Base-by-base conservation (phyloP, 2,888 invertebrate genomes). In the Branchipolynoe longqiensis region DNA sequence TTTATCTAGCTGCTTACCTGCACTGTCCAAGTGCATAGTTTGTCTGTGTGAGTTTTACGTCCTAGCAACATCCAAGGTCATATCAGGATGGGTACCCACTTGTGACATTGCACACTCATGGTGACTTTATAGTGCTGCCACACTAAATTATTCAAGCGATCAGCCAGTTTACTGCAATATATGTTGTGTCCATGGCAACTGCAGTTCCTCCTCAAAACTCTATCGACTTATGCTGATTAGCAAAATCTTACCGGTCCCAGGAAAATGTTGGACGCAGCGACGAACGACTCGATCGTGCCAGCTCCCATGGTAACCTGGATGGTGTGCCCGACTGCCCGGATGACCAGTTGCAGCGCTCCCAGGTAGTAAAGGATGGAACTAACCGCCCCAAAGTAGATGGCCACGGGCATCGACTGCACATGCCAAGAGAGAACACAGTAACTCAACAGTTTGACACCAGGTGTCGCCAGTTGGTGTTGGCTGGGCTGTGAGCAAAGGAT, bases 211-310 rank as follows among this genome's bases (percentile, higher is more conserved):
- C 36, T 36, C 18, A 73, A 31, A 28, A 62, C 25, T 62, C 12
- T 22, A 8, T 36, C 31, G 14, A 64, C 12, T 25, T 62, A 18
- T 25, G 28, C n/a, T 18, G 12, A 69, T 18, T 2, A n/a, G 62
- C 31, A 56, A 18, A 33, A 4, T 28, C 88, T 85, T 22, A 88
- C 88, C n/a, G 88, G 86, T 8, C 87, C 88, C 22, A 88, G 84
- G 83, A 88, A 88, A 40, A 88, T 85, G 69, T 85, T 86, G 22
- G 87, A 85, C 4, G 84, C 87, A 54, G 87, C 87, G 6, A 87
- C 85, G 78, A 88, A 88, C n/a, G 87, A 62, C 36, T 88, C 87
- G 0, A 82, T 82, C 0, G 84, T 38, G 1, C 86, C 59, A 33
- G 86, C 84, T 1, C 85, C 87, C 69, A 85, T 83, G 33, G 85